These are phyloP conservation scores for Luperina nickerlii DNA, from an alignment of 2,888 invertebrate species.

Conservation along the genomic window DNA sequence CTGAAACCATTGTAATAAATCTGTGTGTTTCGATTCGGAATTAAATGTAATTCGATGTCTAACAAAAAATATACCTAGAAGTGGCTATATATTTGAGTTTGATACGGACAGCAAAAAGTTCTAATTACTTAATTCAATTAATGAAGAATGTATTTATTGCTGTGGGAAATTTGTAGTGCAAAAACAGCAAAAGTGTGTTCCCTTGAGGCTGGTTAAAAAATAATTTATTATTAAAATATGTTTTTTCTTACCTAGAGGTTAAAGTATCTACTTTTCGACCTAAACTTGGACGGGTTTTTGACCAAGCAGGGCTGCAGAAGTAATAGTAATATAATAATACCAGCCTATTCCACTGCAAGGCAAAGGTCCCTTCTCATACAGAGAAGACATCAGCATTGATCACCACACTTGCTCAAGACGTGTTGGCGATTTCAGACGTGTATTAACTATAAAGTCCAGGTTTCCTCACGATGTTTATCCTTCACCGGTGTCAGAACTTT, in stretches of 20 bases:
- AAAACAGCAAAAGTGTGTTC: constrained; percentile 19
- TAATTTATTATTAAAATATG: background rate
- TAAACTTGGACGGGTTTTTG: background rate
- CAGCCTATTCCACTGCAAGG: too few species aligned
- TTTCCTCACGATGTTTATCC: too few species aligned
- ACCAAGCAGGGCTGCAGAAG: too few species aligned
- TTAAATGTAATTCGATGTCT: constrained; percentile 51
- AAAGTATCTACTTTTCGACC: background rate
- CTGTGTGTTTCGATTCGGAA: constrained; percentile 49
- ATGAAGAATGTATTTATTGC: constrained; percentile 37
- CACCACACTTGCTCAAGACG: too few species aligned
- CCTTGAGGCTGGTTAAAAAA: background rate
- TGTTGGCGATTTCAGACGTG: too few species aligned
- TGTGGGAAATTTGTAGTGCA: constrained; percentile 17
- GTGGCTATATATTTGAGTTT: constrained; percentile 23
- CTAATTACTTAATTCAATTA: constrained; percentile 68
- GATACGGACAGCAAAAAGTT: constrained; percentile 55
- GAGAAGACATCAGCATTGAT: too few species aligned
- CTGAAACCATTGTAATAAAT: constrained; percentile 21
- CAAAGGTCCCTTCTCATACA: too few species aligned
- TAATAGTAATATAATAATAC: too few species aligned
- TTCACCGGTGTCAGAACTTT: too few species aligned
- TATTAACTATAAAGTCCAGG: too few species aligned
- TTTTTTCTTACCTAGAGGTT: background rate
- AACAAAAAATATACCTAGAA: constrained; percentile 45